A percentile compares a stretch with the other conserved stretches of the same genome.
Evolutionary conservation across 2,113 vertebrate genomes (phyloP).

Genomic region (Cichladusa arquata): DNA sequence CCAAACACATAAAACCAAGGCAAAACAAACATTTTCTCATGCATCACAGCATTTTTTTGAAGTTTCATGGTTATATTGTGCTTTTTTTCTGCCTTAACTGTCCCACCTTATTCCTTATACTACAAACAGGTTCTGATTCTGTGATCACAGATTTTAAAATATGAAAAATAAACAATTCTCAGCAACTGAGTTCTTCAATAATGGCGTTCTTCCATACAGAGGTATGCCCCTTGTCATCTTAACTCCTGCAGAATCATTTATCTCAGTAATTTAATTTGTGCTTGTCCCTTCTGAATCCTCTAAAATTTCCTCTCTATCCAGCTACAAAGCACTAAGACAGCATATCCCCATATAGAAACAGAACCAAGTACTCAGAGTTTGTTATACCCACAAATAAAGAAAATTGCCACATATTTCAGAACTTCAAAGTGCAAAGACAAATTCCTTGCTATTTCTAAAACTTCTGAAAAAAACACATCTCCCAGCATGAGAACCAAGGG

Average conservation of each 20-base stretch:
- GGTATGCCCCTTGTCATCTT: neutral
- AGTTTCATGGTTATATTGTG: neutral
- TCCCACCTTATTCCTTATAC: neutral
- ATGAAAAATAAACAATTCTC: neutral
- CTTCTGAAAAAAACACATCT: neutral
- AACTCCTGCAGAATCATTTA: neutral
- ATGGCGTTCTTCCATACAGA: neutral
- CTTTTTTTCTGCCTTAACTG: neutral
- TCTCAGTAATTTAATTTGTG: neutral
- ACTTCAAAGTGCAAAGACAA: neutral
- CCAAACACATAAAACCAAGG: neutral
- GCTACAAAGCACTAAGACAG: neutral
- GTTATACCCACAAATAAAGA: neutral
- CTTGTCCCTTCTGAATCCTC: neutral
- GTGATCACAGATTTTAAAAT: neutral
- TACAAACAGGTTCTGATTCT: neutral
- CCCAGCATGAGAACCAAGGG: neutral
- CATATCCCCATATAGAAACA: neutral
- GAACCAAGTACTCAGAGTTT: neutral
- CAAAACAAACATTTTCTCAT: neutral
- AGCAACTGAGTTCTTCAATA: neutral
- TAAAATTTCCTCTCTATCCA: neutral
- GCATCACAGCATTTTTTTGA: neutral
- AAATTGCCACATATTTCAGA: neutral
- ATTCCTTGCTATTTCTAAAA: neutral